These are phyloP conservation scores for Pseudococcus viburni DNA, from an alignment of 2,888 invertebrate genomes.

Conservation along the genomic window DNA sequence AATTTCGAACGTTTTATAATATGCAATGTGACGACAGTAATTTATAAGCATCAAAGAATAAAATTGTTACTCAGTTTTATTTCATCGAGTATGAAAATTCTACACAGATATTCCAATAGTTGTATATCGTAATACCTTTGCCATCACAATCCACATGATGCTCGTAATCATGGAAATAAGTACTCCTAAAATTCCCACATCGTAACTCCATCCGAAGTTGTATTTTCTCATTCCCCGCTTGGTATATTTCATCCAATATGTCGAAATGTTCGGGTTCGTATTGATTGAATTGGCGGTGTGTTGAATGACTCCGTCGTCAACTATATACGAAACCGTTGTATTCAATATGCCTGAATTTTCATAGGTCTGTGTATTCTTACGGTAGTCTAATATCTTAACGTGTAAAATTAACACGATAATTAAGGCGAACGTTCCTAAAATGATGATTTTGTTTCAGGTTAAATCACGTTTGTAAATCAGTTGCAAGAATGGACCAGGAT, in stretches of 20 bases:
- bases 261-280: conserved; percentile 64
- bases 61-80: not conserved
- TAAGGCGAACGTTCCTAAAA: conserved; percentile 86
- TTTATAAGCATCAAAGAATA: not conserved
- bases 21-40: too few species aligned
- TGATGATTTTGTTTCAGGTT: conserved; percentile 11
- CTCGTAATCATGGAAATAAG: conserved; percentile 86
- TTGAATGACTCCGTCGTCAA: conserved; percentile 46
- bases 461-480: not conserved
- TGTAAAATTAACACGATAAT: conserved; percentile 94
- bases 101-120: conserved; percentile 71
- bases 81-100: not conserved
- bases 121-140: conserved; percentile 92
- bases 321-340: conserved; percentile 46
- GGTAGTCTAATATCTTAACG: conserved; percentile 85
- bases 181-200: conserved; percentile 90
- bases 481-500: conserved; percentile 7
- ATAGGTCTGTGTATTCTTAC: conserved; percentile 71
- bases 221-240: too few species aligned
- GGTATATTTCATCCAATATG: conserved; percentile 69
- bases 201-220: conserved; percentile 86
- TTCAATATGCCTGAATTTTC: conserved; percentile 62
- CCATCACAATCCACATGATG: conserved; percentile 88
- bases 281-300: not conserved
- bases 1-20: too few species aligned